Base-by-base conservation (phyloP, 30 jellyfish, hydroid and myxozoan genomes). In the Chrysaora quinquecirrha region DNA sequence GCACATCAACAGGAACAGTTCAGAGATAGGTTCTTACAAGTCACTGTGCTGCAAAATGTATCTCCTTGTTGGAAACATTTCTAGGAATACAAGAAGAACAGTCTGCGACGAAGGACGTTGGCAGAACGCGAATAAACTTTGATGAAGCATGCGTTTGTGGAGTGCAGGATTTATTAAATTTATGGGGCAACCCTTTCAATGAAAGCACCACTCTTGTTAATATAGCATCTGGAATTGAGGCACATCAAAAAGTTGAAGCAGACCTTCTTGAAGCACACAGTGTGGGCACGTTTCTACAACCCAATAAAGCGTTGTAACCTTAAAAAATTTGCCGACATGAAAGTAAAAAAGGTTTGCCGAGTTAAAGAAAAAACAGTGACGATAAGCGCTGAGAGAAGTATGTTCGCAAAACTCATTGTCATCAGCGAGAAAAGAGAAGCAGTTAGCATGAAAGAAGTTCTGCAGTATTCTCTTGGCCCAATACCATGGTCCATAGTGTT, bases 11-110 rank as follows among this genome's bases (percentile, higher is more conserved):
- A 6, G 92, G 87, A 47, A 82, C 92, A 1, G 78, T 82, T 46
- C 86, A 82, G 33, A 68, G 92, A 48, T 82, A 78, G 92, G 92
- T 82, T 30, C 72, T 82, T n/a, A 82, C 92, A 1, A 82, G 92
- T 60, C 92, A 82, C 52, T 28, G 70, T 35, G 87, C 50, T 34
- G 76, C 92, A 4, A 65, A 66, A 29, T 56, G 63, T 21, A 3
- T 68, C 35, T 14, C 27, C 64, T 22, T 47, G 76, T 6, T 81
- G 52, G 87, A 81, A 49, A 56, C 31, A n/a, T 22, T 22, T 21
- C 7, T 81, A n/a, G 68, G 66, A 64, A n/a, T n/a, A n/a, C n/a
- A n/a, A n/a, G n/a, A n/a, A n/a, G n/a, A n/a, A n/a, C n/a, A n/a
- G n/a, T n/a, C n/a, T n/a, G n/a, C n/a, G n/a, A n/a, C n/a, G n/a